Base-by-base conservation (phyloP, 2,797 vertebrate species). In the Accipiter badius region DNA sequence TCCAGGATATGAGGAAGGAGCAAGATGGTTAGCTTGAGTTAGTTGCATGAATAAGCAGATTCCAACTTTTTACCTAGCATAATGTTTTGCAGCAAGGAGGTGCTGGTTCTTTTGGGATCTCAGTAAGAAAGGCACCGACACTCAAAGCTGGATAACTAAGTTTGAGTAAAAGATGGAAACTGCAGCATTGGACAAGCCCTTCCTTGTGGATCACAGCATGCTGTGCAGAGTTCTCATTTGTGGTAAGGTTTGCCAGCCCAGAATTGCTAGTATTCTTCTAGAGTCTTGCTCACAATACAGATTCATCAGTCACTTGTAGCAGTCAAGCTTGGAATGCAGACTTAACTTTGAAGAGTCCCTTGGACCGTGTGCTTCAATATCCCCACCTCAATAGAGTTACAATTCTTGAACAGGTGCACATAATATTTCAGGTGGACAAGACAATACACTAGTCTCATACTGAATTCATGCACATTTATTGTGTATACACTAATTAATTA, bases 1-100 rank as follows among this genome's bases (percentile, higher is more conserved):
- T 96, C 84, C 90, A 93, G 96, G 94, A 95, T 92, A 42, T 86
- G 46, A 76, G 87, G 66, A 76, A 92, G 62, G 19, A 88, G 49
- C n/a, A 29, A 3, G 54, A 63, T 13, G 4, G 69, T 73, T 65
- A 69, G 39, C 29, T 83, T 8, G 13, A 91, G 6, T 55, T 52
- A 80, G 46, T 5, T 69, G 37, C 24, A 14, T 39, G 78, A 87
- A 86, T 61, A 31, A 91, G 50, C 28, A 79, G 78, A 71, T 40
- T 65, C 54, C 49, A 86, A 2, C n/a, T 72, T 69, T 61, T 65
- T 19, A 78, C 19, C 37, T 46, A 62, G 29, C 18, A 54, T 8
- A 28, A 18, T 9, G 10, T 33, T 89, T 63, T 39, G 57, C 35
- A 71, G 31, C 37, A 71, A 81, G 20, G 47, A 82, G 28, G 11